Evolutionary conservation across 2,888 invertebrate genomes (phyloP).

Genomic region (Catocala sponsa): DNA sequence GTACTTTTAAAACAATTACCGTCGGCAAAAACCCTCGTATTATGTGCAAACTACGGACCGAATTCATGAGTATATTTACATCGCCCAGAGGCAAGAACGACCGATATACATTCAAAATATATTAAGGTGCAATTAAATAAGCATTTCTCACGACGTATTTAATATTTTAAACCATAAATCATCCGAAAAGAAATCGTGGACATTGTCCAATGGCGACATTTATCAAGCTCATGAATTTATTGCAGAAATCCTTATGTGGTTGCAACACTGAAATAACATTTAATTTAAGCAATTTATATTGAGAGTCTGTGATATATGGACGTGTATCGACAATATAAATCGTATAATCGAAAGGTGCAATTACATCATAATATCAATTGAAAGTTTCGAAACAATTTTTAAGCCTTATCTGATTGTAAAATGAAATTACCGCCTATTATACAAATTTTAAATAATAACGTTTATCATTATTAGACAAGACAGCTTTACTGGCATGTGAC

Average conservation of each 20-base stretch:
- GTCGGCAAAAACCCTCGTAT: not conserved
- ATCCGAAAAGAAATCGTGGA: slow-evolving; percentile 35
- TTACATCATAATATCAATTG: not conserved
- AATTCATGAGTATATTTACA: slow-evolving; percentile 16
- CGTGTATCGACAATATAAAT: not conserved
- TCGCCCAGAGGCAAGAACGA: slow-evolving; percentile 21
- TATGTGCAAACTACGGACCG: slow-evolving; percentile 23
- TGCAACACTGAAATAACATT: slow-evolving; percentile 39
- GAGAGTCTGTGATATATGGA: slow-evolving; percentile 16
- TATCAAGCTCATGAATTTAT: slow-evolving; percentile 42
- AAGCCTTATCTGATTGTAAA: not conserved
- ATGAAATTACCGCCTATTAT: slow-evolving; percentile 4
- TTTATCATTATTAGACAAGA: no score
- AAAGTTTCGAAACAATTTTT: not conserved
- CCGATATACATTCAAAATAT: slow-evolving; percentile 27
- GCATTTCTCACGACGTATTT: slow-evolving; percentile 39
- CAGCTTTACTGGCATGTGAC: no score
- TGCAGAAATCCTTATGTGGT: slow-evolving; percentile 22
- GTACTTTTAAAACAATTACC: slow-evolving; percentile 8
- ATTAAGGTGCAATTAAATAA: slow-evolving; percentile 45
- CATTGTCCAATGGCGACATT: slow-evolving; percentile 25
- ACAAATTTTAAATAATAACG: not conserved
- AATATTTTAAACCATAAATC: slow-evolving; percentile 48
- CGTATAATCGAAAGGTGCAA: not conserved
- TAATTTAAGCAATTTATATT: slow-evolving; percentile 40